These are phyloP conservation scores for Pterostichus madidus DNA, from an alignment of 2,888 invertebrate species.

Conservation along the genomic window DNA sequence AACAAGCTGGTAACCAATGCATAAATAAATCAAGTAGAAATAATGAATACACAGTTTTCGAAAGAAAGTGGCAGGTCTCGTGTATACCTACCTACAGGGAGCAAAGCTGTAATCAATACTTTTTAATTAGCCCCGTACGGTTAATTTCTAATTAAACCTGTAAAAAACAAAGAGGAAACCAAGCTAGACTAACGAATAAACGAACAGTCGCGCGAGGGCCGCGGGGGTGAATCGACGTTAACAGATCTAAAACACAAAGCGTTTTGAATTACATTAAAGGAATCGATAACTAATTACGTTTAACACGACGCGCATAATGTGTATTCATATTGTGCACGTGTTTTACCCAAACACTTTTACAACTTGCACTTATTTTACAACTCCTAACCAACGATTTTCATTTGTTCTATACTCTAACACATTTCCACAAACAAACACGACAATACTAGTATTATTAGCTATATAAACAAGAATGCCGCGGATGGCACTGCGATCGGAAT, in stretches of 20 bases:
- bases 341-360: conserved; percentile 17
- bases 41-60: conserved; percentile 45
- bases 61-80: conserved; percentile 48
- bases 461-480: too few relatives aligned
- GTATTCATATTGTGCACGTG: conserved; percentile 45
- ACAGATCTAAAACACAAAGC: conserved; percentile 58
- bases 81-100: conserved; percentile 25
- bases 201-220: background rate
- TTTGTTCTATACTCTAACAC: background rate
- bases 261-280: conserved; percentile 63
- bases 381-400: background rate
- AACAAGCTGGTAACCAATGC: conserved; percentile 1
- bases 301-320: conserved; percentile 51
- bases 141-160: conserved; percentile 67
- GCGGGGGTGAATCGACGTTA: conserved; percentile 51
- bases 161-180: conserved; percentile 63
- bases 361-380: background rate
- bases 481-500: too few relatives aligned
- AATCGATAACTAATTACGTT: conserved; percentile 64
- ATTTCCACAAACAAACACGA: too few relatives aligned
- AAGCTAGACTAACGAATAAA: conserved; percentile 57
- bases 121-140: conserved; percentile 64
- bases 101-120: conserved; percentile 65
- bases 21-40: conserved; percentile 44
- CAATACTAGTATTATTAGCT: too few relatives aligned